Base-by-base conservation (phyloP, 2,113 vertebrate genomes). In the Channa maculata region DNA sequence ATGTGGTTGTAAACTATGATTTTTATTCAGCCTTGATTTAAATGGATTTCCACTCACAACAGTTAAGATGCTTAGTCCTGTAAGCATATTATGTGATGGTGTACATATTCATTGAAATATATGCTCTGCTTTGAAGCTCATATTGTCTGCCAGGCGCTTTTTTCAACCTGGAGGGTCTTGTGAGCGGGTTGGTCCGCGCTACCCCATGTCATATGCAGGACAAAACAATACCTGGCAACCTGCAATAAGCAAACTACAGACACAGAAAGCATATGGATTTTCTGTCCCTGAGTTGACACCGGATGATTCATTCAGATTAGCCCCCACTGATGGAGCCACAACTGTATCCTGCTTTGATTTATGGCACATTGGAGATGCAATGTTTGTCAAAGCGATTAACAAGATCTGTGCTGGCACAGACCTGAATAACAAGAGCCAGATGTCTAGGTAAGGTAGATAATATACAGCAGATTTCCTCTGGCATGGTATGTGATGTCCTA, bases 301-400 rank as follows among this genome's bases (percentile, higher is more conserved):
- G 33, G 71, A 79, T 89, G 84, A 90, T 88, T 70, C 80, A 85
- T 82, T 88, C 74, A 87, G 90, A 90, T 90, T 85, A 88, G 87
- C 46, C 38, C 50, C 45, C 15, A 51, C 59, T 78, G 79, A 84
- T 78, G 77, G 86, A 86, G 80, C 81, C 71, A 79, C 85, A 61
- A 86, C 89, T 81, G 88, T 73, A 84, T 84, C 72, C 77, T 50
- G 71, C 84, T 87, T 80, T 87, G 83, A 86, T 88, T 82, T 86
- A 79, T 76, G 60, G 68, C 67, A 77, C 86, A 54, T 48, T 66
- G 82, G 68, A 90, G 84, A 82, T 55, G 83, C 75, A 73, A 41
- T 91, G 87, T 92, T 91, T 91, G 88, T 88, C 85, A 71, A 81
- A 80, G 80, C 50, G 91, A 92, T 92, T 91, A 92, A 88, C 74